These are phyloP conservation scores for Conopomorpha cramerella DNA, from an alignment of 1,140 invertebrate genomes.

Conservation along the genomic window DNA sequence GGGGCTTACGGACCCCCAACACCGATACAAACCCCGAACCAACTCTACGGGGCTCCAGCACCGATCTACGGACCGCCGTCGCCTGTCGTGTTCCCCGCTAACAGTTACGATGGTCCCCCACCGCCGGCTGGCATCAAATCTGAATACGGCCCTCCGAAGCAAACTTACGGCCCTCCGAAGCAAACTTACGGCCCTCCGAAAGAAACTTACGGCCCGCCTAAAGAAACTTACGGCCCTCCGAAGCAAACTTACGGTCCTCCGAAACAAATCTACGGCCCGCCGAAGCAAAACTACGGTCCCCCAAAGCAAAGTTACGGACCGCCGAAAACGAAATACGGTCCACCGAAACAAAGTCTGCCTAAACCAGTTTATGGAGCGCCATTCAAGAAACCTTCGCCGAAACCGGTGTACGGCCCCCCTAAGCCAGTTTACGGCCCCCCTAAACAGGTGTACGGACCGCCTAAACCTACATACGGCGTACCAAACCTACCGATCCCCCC, in stretches of 20 bases:
- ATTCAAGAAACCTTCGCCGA: slow-evolving; percentile 34
- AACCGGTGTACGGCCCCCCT: slow-evolving; percentile 20
- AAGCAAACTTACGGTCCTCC: too few species aligned
- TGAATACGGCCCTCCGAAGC: slow-evolving; percentile 59
- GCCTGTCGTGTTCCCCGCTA: slow-evolving; percentile 33
- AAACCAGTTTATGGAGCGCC: slow-evolving; percentile 34
- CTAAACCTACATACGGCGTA: slow-evolving; percentile 30
- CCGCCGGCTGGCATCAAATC: slow-evolving; percentile 44
- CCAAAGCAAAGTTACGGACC: slow-evolving; percentile 32
- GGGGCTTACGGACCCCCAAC: too few species aligned
- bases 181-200: slow-evolving; percentile 43
- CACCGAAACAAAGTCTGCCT: slow-evolving; percentile 35
- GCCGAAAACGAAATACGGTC: slow-evolving; percentile 34
- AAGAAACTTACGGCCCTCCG: too few species aligned
- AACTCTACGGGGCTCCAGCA: too few species aligned
- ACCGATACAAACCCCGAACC: too few species aligned
- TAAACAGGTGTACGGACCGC: slow-evolving; percentile 53
- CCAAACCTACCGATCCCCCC: slow-evolving; percentile 10
- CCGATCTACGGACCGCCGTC: slow-evolving; percentile 42
- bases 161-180: slow-evolving; percentile 47
- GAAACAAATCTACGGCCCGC: slow-evolving; percentile 23
- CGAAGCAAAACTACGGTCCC: slow-evolving; percentile 15
- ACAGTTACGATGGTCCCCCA: slow-evolving; percentile 37
- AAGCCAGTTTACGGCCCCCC: slow-evolving; percentile 37
- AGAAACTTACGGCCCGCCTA: slow-evolving; percentile 33